Evolutionary conservation across 2,797 vertebrate species (phyloP).

Genomic region (Sebastes minor): DNA sequence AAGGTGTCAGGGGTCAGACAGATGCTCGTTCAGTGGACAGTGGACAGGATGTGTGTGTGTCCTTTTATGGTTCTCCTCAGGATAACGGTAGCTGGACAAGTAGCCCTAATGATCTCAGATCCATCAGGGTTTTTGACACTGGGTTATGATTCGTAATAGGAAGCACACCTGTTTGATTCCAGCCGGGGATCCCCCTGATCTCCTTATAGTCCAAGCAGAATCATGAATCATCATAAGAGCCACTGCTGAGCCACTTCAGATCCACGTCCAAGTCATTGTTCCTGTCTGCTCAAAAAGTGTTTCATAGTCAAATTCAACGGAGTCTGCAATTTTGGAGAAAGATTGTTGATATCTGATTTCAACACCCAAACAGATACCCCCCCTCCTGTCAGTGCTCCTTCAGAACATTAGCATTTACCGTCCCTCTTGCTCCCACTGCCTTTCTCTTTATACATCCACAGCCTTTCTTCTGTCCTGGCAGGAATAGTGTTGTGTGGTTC

Average conservation of each 20-base stretch:
- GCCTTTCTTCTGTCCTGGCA: neutral
- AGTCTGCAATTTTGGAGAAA: neutral
- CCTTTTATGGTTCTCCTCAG: constrained; percentile 65
- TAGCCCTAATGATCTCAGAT: constrained; percentile 36
- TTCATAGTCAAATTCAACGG: neutral
- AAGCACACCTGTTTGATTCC: constrained; percentile 40
- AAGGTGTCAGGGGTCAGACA: constrained; percentile 65
- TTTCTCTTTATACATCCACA: neutral
- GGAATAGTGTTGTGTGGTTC: too few relatives aligned
- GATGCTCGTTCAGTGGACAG: constrained; percentile 64
- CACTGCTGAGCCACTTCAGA: neutral
- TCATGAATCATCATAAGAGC: constrained; percentile 20
- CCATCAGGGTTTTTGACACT: constrained; percentile 27
- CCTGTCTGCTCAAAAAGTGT: neutral
- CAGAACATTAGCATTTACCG: neutral
- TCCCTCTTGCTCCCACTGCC: fast-evolving
- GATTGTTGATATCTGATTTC: neutral
- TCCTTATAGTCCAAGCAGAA: neutral
- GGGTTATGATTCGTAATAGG: constrained; percentile 33
- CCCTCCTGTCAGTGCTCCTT: too few relatives aligned
- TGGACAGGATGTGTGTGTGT: constrained; percentile 73
- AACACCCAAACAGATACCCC: neutral
- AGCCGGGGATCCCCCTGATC: constrained; percentile 23
- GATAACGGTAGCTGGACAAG: constrained; percentile 65
- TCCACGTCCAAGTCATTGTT: constrained; percentile 7